Evolutionary conservation across 2,113 vertebrate genomes (phyloP), one percentile per base, ranked within the genome.

Genomic region (Barnardius zonarius): DNA sequence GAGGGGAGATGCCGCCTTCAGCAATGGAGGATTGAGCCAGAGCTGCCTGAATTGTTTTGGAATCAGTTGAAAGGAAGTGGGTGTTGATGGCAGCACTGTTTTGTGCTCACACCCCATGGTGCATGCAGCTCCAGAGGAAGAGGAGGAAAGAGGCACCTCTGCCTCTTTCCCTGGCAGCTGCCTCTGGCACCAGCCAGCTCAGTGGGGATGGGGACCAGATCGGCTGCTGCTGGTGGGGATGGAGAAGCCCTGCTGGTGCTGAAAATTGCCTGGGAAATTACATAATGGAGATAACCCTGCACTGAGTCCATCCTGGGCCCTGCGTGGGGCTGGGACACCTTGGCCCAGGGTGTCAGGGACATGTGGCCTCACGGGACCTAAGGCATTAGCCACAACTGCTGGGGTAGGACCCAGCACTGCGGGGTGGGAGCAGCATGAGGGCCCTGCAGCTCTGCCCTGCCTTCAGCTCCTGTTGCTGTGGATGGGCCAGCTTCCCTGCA

Each of bases 381-480:
- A 22, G 59, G 48, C 9, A 19, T 37, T 7, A 18, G 7, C 48
- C 30, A 3, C 0, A 4, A 0, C 18, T 37, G 44, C n/a, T 4
- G 10, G 4, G 0, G 3, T 24, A 35, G 51, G 62, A 75, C n/a
- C 37, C 69, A 1, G 54, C 55, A 23, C 2, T 0, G 20, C 0
- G 6, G 2, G 43, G n/a, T 41, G 66, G 70, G 14, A 61, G 43
- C 0, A 6, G 52, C 13, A 4, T 4, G 16, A 7, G 1, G 74
- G 51, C n/a, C 46, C 57, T 2, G 0, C 7, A 11, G 41, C 1
- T 7, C 89, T 64, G 74, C 54, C 57, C 41, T 80, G 39, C 66
- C 72, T 66, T 25, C 30, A 4, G 87, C 95, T 82, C 31, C 84
- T 37, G 48, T 23, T 78, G 62, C 54, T 69, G 82, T 30, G 44